Evolutionary conservation across 2,888 invertebrate species (phyloP).

Genomic region (Amblyjoppa proteus): DNA sequence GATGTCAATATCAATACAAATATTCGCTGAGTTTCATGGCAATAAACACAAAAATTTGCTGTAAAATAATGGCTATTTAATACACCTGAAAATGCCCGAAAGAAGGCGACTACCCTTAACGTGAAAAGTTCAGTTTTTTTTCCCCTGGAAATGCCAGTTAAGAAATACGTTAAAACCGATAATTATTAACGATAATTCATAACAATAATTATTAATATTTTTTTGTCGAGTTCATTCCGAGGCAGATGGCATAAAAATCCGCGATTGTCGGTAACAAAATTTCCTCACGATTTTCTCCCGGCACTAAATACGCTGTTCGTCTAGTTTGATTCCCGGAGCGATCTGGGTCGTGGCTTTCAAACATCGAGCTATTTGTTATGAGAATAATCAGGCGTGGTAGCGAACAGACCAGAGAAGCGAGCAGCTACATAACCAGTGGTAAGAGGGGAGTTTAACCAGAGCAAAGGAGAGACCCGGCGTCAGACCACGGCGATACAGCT

Average conservation of each 20-base stretch:
- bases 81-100: neutral
- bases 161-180: neutral
- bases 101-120: too few relatives aligned
- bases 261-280: neutral
- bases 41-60: too few relatives aligned
- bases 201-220: neutral
- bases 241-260: neutral
- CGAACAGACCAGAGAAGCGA: neutral
- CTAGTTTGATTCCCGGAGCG: neutral
- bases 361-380: slow-evolving; percentile 44
- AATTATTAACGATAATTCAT: neutral
- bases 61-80: too few relatives aligned
- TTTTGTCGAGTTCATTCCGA: neutral
- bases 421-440: slow-evolving; percentile 6
- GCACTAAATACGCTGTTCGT: neutral
- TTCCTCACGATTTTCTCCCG: neutral
- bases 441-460: slow-evolving; percentile 26
- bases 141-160: neutral
- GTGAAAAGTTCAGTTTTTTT: neutral
- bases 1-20: neutral
- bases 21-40: too few relatives aligned
- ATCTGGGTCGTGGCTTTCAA: slow-evolving; percentile 8
- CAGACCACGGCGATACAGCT: slow-evolving; percentile 69
- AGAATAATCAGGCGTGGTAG: slow-evolving; percentile 30
- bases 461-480: slow-evolving; percentile 26